Base-by-base conservation (phyloP, 2,888 invertebrate genomes). In the Oligia fasciuncula region DNA sequence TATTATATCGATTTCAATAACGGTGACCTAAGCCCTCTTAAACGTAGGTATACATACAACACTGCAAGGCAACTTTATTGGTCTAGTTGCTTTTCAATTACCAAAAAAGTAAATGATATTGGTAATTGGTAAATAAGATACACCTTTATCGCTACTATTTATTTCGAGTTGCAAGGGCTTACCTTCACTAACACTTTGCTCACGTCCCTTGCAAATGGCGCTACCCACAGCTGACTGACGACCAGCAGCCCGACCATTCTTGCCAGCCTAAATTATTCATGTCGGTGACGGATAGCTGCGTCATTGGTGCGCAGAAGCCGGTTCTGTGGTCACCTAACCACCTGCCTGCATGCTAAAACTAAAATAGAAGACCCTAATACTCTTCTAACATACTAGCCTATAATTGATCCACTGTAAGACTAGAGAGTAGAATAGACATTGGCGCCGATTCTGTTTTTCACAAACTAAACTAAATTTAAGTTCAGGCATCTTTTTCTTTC, bases 241-340 rank as follows among this genome's bases (percentile, higher is more conserved):
- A 51, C 29, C 40, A 51, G 17, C 49, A 65, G 23, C 29, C 29
- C 51, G 29, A 51, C 57, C 29, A 13, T 66, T 49, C 14, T 35
- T 49, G 74, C 29, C 14, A 67, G 82, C 5, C 19, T 75, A 51
- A 67, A 79, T 81, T 19, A 79, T 79, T 75, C 14, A 76, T 40
- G 35, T 49, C 23, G 29, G 19, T 46, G 62, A 76, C 29, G 46
- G 13, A 29, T 40, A 54, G 23, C 29, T 11, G 13, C 40, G 35
- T 35, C 51, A 76, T 40, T 51, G 6, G 14, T 11, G 46, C 60
- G 29, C 23, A 46, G n/a, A 11, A 67, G 43, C 35, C 9, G 29
- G 23, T 43, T 14, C 14, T 57, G 79, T 66, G 81, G 49, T 79
- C 43, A 65, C 13, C 17, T 49, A 40, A 57, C 65, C 40, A 17